These are phyloP conservation scores for Amiota communis DNA, from an alignment of 2,888 invertebrate genomes.

Conservation along the genomic window DNA sequence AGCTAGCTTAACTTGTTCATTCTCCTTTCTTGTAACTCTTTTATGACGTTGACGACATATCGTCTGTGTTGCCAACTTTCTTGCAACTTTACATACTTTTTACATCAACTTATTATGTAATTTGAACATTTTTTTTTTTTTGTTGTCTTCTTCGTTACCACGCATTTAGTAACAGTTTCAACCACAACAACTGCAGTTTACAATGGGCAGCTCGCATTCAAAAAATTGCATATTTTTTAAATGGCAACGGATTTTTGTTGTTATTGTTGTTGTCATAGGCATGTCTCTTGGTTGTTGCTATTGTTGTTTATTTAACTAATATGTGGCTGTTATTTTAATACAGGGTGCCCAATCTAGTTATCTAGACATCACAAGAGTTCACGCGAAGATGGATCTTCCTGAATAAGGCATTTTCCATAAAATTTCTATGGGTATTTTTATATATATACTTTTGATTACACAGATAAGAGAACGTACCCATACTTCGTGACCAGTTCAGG, in stretches of 20 bases:
- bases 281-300: background rate
- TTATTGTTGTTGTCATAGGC: background rate
- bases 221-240: background rate
- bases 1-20: conserved; percentile 29
- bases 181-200: background rate
- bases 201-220: conserved; percentile 15
- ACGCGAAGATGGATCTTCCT: too few species aligned
- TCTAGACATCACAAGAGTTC: background rate
- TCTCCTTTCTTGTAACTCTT: conserved; percentile 21
- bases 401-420: too few species aligned
- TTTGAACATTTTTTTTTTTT: conserved; percentile 27
- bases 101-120: conserved; percentile 20
- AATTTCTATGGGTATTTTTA: too few species aligned
- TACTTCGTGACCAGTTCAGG: too few species aligned
- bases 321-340: background rate
- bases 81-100: background rate
- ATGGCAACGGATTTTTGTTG: background rate
- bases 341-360: background rate
- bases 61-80: conserved; percentile 18
- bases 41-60: background rate
- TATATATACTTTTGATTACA: too few species aligned
- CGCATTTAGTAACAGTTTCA: background rate
- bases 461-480: too few species aligned
- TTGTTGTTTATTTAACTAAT: background rate
- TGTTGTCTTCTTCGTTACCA: background rate